phyloP scores from a whole-genome alignment of 92 coral and sea anemone genomes.

The Virgularia gustaviana region DNA sequence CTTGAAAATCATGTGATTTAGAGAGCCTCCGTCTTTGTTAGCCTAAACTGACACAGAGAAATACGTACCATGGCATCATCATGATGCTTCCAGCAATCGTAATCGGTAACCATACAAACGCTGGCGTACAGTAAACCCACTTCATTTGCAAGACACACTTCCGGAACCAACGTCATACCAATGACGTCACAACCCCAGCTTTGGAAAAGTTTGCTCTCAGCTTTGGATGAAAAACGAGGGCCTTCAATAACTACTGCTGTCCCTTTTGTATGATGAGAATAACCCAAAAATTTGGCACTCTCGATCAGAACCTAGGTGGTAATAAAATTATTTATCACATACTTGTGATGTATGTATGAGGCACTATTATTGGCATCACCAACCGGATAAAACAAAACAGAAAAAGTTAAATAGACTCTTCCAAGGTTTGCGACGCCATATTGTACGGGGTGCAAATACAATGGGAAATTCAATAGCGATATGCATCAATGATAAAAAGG shows the following conservation, averaged over 20 bases:
- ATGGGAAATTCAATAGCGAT: too few relatives aligned
- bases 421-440: too few relatives aligned
- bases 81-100: slow-evolving; percentile 95
- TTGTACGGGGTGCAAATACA: too few relatives aligned
- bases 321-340: not conserved
- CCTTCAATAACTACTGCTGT: slow-evolving; percentile 86
- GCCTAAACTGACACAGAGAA: not conserved
- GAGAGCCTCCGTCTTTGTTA: too few relatives aligned
- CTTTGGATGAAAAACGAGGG: slow-evolving; percentile 91
- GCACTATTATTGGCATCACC: too few relatives aligned
- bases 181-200: slow-evolving; percentile 95
- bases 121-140: slow-evolving; percentile 93
- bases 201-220: slow-evolving; percentile 96
- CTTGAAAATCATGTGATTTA: too few relatives aligned
- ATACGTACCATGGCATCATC: slow-evolving; percentile 73
- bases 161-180: slow-evolving; percentile 95
- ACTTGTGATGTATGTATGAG: too few relatives aligned
- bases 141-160: slow-evolving; percentile 91
- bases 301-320: slow-evolving; percentile 63
- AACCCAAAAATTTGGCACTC: slow-evolving; percentile 64
- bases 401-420: too few relatives aligned
- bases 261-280: slow-evolving; percentile 64
- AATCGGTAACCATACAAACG: slow-evolving; percentile 95
- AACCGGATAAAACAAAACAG: too few relatives aligned
- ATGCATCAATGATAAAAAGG: too few relatives aligned